Conservation (phyloP, 2,797 vertebrate genomes). For the Petrocephalus sullivani region DNA sequence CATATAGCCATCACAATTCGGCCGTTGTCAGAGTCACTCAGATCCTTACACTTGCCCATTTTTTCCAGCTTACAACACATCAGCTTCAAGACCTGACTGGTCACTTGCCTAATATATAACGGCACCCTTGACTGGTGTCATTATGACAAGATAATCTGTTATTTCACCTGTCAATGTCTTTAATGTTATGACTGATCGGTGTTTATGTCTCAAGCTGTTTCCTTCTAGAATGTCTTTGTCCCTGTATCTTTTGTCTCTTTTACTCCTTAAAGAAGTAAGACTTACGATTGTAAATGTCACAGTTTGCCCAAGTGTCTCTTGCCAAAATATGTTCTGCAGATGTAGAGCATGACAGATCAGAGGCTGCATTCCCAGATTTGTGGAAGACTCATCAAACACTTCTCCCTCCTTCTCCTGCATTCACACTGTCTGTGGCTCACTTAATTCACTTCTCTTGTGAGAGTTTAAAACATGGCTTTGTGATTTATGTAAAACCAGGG, state of each 20-base stretch:
- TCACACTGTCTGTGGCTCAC: neutral
- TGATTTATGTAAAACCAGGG: neutral
- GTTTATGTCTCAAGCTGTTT: neutral
- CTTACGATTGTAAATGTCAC: neutral
- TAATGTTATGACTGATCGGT: neutral
- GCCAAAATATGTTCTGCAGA: neutral
- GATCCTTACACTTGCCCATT: neutral
- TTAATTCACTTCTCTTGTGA: neutral
- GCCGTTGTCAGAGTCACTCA: neutral
- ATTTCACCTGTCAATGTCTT: neutral
- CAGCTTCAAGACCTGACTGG: neutral
- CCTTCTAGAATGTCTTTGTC: neutral
- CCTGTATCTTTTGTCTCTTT: neutral
- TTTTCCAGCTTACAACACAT: neutral
- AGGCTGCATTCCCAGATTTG: neutral
- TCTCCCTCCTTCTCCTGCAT: neutral
- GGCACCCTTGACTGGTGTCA: neutral
- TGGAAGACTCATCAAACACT: neutral
- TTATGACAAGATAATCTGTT: neutral
- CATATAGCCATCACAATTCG: neutral
- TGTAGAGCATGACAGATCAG: constrained; percentile 10
- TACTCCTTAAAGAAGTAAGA: neutral
- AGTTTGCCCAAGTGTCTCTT: neutral
- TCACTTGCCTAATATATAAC: neutral
- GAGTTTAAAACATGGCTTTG: neutral